These are phyloP conservation scores for Tenodera sinensis DNA, from an alignment of 2,888 invertebrate genomes.

Conservation along the genomic window DNA sequence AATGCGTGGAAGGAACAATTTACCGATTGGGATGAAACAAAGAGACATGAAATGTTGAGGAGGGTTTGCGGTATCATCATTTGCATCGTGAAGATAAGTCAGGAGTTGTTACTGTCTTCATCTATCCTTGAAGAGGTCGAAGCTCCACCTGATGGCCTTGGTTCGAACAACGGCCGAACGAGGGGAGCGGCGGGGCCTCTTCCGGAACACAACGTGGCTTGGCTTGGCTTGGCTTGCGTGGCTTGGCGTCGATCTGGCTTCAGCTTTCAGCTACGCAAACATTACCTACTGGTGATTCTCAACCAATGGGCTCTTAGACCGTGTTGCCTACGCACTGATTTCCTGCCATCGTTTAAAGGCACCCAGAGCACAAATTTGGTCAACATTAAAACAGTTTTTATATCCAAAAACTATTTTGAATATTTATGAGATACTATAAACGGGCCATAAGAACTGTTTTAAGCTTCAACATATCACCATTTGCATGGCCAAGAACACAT, in stretches of 20 bases:
- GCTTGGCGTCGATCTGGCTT: neutral
- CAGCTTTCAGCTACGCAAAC: no score
- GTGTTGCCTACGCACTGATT: no score
- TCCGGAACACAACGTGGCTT: conserved; percentile 14
- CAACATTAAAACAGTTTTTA: no score
- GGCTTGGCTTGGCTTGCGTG: neutral
- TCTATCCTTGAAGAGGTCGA: conserved; percentile 26
- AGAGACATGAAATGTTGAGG: neutral
- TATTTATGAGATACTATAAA: no score
- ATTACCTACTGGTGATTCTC: neutral
- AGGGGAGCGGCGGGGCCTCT: conserved; percentile 9
- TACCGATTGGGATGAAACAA: neutral
- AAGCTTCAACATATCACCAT: no score
- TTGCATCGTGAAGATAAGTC: neutral
- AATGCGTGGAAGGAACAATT: no score
- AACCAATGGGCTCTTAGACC: no score
- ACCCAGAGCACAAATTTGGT: no score
- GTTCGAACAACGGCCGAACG: conserved; percentile 12
- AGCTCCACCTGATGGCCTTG: conserved; percentile 24
- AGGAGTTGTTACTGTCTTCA: conserved; percentile 13
- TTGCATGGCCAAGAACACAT: no score
- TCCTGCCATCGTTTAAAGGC: no score
- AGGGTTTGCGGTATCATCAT: neutral
- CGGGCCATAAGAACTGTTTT: no score
- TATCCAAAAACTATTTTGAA: no score